A percentile compares a stretch with the other conserved stretches of the same genome.
phyloP scores from a whole-genome alignment of 1,140 invertebrate species.

The Linepithema humile region DNA sequence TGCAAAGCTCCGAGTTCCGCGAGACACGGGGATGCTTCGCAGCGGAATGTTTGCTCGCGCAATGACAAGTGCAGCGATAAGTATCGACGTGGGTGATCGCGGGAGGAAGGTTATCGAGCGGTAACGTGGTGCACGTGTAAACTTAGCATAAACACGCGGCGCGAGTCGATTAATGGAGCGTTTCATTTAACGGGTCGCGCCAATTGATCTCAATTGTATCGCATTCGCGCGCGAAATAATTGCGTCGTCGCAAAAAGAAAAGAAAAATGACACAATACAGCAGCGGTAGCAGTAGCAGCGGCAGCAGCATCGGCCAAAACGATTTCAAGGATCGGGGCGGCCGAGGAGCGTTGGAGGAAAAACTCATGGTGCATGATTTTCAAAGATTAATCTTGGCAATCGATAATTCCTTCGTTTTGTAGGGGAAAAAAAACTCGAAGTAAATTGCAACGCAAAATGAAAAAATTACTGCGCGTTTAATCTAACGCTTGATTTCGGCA shows the following conservation, averaged over 20 bases:
- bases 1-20: neutral
- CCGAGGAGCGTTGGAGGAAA: slow-evolving; percentile 65
- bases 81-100: neutral
- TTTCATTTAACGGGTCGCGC: neutral
- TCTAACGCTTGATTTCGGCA: too few species aligned
- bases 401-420: neutral
- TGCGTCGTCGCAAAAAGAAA: slow-evolving; percentile 4
- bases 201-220: slow-evolving; percentile 19
- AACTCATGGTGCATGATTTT: slow-evolving; percentile 67
- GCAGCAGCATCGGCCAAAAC: slow-evolving; percentile 61
- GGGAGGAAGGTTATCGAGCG: too few species aligned
- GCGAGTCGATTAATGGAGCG: neutral
- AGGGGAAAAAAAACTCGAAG: too few species aligned
- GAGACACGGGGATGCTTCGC: neutral
- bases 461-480: too few species aligned
- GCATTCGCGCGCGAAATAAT: neutral
- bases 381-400: neutral
- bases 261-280: slow-evolving; percentile 75
- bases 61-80: neutral
- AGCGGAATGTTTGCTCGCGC: neutral
- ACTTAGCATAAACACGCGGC: neutral
- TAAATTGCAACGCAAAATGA: too few species aligned
- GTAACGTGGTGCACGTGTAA: neutral
- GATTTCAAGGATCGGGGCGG: slow-evolving; percentile 63
- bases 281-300: slow-evolving; percentile 58